Percentiles rank a stretch among this genome's conserved stretches.
Evolutionary conservation across 2,113 vertebrate genomes (phyloP).

Genomic region (Pseudorasbora parva): DNA sequence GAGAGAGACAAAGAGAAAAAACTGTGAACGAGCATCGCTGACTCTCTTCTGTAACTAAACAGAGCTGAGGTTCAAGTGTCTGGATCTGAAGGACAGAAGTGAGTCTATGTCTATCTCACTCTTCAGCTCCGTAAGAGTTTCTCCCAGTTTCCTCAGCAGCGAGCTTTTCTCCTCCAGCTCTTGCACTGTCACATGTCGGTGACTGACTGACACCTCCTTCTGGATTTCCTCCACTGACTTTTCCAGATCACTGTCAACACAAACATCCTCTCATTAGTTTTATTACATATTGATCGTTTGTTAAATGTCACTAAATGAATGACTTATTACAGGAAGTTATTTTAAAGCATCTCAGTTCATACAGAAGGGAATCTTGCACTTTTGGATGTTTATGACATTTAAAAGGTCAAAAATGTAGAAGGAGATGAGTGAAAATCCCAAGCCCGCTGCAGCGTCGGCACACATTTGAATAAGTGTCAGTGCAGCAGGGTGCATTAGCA

Average conservation of each 20-base stretch:
- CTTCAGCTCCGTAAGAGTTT: slow-evolving; percentile 93
- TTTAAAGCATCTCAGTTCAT: neutral
- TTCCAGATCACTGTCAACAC: slow-evolving; percentile 87
- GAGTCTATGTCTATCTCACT: slow-evolving; percentile 76
- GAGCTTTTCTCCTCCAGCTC: slow-evolving; percentile 95
- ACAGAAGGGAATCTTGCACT: neutral
- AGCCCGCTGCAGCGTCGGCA: neutral
- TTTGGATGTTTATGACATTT: slow-evolving; percentile 1
- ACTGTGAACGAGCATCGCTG: slow-evolving; percentile 22
- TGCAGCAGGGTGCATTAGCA: slow-evolving; percentile 27
- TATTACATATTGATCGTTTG: neutral
- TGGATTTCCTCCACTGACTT: slow-evolving; percentile 96
- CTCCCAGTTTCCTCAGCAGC: slow-evolving; percentile 90
- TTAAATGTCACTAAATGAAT: too few relatives aligned
- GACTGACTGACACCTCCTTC: slow-evolving; percentile 88
- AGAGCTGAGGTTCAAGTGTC: slow-evolving; percentile 23
- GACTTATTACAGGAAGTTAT: neutral
- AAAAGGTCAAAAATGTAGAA: neutral
- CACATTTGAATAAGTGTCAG: slow-evolving; percentile 33
- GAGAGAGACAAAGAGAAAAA: slow-evolving; percentile 38
- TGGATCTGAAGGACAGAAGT: slow-evolving; percentile 3
- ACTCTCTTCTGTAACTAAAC: neutral
- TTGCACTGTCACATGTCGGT: slow-evolving; percentile 87
- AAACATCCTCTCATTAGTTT: slow-evolving; percentile 17
- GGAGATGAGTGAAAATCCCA: slow-evolving; percentile 9